These are phyloP conservation scores for Streblospio benedicti DNA, from an alignment of 1,140 invertebrate species.

Conservation along the genomic window DNA sequence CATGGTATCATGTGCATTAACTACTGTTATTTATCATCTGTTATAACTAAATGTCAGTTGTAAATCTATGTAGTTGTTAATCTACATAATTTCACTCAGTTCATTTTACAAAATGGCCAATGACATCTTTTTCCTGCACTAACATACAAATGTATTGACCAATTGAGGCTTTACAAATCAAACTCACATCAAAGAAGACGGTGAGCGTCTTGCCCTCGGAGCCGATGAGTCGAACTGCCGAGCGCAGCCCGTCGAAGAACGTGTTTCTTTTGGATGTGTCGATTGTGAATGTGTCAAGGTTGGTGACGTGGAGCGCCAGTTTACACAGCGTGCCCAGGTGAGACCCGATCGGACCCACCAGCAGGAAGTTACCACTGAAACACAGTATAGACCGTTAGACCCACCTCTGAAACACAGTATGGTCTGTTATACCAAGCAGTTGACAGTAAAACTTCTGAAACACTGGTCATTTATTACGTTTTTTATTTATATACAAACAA, in stretches of 20 bases:
- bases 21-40: no score
- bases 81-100: no score
- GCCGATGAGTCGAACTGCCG: slow-evolving; percentile 41
- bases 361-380: slow-evolving; percentile 42
- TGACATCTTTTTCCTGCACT: no score
- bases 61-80: no score
- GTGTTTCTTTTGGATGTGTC: slow-evolving; percentile 41
- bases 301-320: slow-evolving; percentile 43
- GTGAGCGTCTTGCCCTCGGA: slow-evolving; percentile 42
- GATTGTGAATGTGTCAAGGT: slow-evolving; percentile 37
- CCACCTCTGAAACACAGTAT: background rate
- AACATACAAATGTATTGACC: no score
- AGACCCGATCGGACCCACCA: slow-evolving; percentile 42
- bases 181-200: slow-evolving; percentile 40
- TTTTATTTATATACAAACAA: no score
- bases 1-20: no score
- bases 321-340: slow-evolving; percentile 40
- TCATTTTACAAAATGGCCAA: no score
- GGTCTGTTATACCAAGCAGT: background rate
- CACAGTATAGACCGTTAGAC: background rate
- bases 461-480: no score
- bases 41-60: no score
- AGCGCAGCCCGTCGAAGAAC: slow-evolving; percentile 45
- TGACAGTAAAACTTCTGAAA: no score
- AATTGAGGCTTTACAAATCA: no score